Percentiles rank a stretch among this genome's conserved stretches.
phyloP scores from a whole-genome alignment of 2,888 invertebrate species.

The Nyleta sp. region DNA sequence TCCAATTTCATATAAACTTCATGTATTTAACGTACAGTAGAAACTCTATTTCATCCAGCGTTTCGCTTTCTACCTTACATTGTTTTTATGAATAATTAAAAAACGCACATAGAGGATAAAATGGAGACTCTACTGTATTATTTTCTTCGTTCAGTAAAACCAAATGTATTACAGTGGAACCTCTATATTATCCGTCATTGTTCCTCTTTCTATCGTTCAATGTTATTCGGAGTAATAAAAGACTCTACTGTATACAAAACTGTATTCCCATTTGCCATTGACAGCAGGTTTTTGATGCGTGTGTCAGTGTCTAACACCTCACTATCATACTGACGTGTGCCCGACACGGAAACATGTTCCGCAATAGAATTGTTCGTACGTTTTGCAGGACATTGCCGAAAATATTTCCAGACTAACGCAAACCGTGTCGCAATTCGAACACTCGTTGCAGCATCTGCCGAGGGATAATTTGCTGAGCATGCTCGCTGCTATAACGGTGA shows the following conservation, averaged over 20 bases:
- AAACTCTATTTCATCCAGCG: too few relatives aligned
- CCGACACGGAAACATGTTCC: conserved; percentile 66
- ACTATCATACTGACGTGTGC: conserved; percentile 69
- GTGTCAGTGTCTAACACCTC: conserved; percentile 72
- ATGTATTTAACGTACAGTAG: too few relatives aligned
- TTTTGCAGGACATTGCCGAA: conserved; percentile 78
- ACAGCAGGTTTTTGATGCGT: conserved; percentile 69
- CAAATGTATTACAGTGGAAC: too few relatives aligned
- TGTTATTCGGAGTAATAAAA: too few relatives aligned
- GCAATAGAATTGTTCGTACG: not conserved
- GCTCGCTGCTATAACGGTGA: conserved; percentile 88
- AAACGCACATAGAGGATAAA: too few relatives aligned
- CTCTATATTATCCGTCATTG: too few relatives aligned
- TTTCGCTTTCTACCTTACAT: too few relatives aligned
- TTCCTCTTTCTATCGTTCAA: too few relatives aligned
- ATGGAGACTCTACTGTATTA: too few relatives aligned
- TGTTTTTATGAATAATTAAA: too few relatives aligned
- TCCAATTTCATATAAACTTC: too few relatives aligned
- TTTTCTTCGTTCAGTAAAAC: too few relatives aligned
- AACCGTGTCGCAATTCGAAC: conserved; percentile 87
- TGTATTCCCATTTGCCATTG: not conserved
- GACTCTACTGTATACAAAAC: not conserved
- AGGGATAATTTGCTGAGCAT: conserved; percentile 88
- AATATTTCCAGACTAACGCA: conserved; percentile 88
- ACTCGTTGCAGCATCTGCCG: conserved; percentile 87